A percentile compares a stretch with the other conserved stretches of the same genome.
Evolutionary conservation across 1,140 invertebrate genomes (phyloP).

Genomic region (Pseudomyrmex flavicornis): DNA sequence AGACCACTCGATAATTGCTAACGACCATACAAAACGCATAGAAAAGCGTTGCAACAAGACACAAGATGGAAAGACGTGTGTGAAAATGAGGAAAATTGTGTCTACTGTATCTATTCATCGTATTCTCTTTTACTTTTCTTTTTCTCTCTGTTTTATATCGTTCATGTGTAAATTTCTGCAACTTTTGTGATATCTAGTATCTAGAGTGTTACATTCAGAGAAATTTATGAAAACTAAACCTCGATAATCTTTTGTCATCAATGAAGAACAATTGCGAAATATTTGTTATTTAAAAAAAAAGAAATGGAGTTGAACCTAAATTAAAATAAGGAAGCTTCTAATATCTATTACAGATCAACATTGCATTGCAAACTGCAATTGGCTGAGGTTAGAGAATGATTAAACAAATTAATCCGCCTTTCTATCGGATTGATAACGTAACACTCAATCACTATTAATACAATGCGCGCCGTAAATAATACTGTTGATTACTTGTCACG

Average conservation of each 20-base stretch:
- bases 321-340: no score
- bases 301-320: no score
- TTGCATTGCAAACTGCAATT: background rate
- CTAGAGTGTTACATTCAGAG: background rate
- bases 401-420: constrained; percentile 25
- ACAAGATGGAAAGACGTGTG: constrained; percentile 28
- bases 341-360: no score
- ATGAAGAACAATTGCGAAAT: background rate
- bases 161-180: background rate
- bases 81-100: constrained; percentile 61
- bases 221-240: constrained; percentile 24
- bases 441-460: constrained; percentile 50
- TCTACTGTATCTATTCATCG: constrained; percentile 35
- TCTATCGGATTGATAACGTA: constrained; percentile 12
- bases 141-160: constrained; percentile 6
- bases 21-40: constrained; percentile 77
- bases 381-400: constrained; percentile 6
- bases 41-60: constrained; percentile 73
- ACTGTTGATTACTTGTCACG: constrained; percentile 46
- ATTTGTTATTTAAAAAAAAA: no score
- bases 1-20: constrained; percentile 81
- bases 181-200: background rate
- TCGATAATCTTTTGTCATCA: background rate
- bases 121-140: background rate
- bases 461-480: constrained; percentile 45